Evolutionary conservation across 2,113 vertebrate genomes (phyloP), one percentile per base, ranked within the genome.

Genomic region (Archilochus colubris): DNA sequence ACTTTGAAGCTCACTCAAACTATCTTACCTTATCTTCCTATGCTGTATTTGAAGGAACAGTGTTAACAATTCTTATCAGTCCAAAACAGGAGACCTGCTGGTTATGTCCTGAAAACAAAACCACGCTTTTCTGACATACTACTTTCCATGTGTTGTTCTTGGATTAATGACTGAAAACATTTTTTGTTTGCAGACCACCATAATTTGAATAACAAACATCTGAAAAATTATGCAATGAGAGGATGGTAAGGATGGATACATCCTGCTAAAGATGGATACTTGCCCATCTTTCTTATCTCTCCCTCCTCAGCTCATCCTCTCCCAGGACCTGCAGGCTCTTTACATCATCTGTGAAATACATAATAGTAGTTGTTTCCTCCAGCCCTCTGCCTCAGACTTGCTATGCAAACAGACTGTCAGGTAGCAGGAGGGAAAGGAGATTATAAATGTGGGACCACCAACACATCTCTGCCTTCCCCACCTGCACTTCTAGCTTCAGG

Each of bases 1-100:
- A 63, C 6, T 69, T 86, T 74, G 30, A 93, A 77, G 48, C 46
- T 80, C 58, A 73, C 46, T 66, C 55, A 70, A 69, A 57, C n/a
- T 83, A 58, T 46, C 48, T 87, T 46, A 46, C 78, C 6, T 82
- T 79, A 82, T 8, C 3, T 13, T 84, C 20, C 48, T 69, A 5
- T 20, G n/a, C 58, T 77, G 68, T 78, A 28, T 88, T 86, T 27
- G 31, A 77, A 22, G 46, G 59, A 92, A 51, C 22, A 73, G 63
- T 27, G 38, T 69, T 73, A 88, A 50, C 40, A 19, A 3, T 80
- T 87, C 72, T 95, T 94, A 93, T 80, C 79, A 94, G 63, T 68
- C 67, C 54, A 73, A 85, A 93, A 33, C 85, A 95, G 24, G 44
- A 86, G 63, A 30, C 63, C 36, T 74, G 22, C 19, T 88, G 79